Conservation (phyloP, 2,888 invertebrate genomes). For the Odontocerum albicorne region DNA sequence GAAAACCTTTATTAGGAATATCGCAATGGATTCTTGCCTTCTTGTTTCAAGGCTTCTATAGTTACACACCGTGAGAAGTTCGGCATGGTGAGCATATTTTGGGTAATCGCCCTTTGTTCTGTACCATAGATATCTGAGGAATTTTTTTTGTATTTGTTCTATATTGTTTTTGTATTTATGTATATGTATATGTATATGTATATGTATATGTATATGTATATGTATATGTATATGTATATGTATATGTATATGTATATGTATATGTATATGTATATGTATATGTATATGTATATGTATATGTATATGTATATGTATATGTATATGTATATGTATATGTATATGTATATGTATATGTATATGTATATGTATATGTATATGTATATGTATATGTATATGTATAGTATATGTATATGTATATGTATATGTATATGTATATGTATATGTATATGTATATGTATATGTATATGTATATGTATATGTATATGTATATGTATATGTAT, state of each 20-base stretch:
- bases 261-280: neutral
- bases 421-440: slow-evolving; percentile 16
- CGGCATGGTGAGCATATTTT: too few species aligned
- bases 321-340: slow-evolving; percentile 3
- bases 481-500: too few species aligned
- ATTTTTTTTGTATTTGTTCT: too few species aligned
- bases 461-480: too few species aligned
- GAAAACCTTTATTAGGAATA: too few species aligned
- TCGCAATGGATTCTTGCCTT: too few species aligned
- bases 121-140: too few species aligned
- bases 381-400: slow-evolving; percentile 9
- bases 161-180: slow-evolving; percentile 13
- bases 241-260: slow-evolving; percentile 10
- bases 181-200: slow-evolving; percentile 8
- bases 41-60: too few species aligned
- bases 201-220: slow-evolving; percentile 5
- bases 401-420: neutral
- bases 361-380: slow-evolving; percentile 1
- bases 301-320: slow-evolving; percentile 2
- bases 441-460: slow-evolving; percentile 12
- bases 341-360: neutral
- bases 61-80: too few species aligned
- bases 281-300: slow-evolving; percentile 1
- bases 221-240: slow-evolving; percentile 9
- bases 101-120: too few species aligned